Percentiles rank a stretch among this genome's conserved stretches.
These are phyloP conservation scores for Hypomecis atomaria DNA, from an alignment of 2,888 invertebrate species.

Conservation along the genomic window DNA sequence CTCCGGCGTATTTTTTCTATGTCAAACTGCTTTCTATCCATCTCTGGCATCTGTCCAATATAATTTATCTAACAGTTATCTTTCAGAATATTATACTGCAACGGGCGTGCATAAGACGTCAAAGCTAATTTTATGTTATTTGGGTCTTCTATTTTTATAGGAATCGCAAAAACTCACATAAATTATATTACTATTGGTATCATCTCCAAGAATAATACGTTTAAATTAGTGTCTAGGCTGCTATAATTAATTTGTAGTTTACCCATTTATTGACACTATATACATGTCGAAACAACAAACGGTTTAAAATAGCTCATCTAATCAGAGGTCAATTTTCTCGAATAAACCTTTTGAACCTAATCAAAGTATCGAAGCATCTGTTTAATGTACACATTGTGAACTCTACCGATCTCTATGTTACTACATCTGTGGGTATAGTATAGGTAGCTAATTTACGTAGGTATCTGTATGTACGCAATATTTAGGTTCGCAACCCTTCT, in stretches of 20 bases:
- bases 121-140: slow-evolving; percentile 58
- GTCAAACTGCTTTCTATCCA: slow-evolving; percentile 43
- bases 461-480: slow-evolving; percentile 40
- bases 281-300: no score
- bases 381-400: slow-evolving; percentile 51
- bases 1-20: slow-evolving; percentile 42
- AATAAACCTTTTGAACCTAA: slow-evolving; percentile 59
- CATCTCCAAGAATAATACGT: no score
- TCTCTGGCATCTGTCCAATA: slow-evolving; percentile 67
- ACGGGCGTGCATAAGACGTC: slow-evolving; percentile 60
- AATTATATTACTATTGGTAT: background rate
- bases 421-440: background rate
- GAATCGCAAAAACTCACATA: slow-evolving; percentile 2
- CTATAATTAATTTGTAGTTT: no score
- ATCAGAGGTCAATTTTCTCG: slow-evolving; percentile 27
- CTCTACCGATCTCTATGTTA: slow-evolving; percentile 47
- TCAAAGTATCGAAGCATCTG: slow-evolving; percentile 67
- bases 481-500: slow-evolving; percentile 33
- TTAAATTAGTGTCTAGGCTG: no score
- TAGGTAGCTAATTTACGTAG: background rate
- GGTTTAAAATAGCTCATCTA: slow-evolving; percentile 12
- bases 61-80: slow-evolving; percentile 72
- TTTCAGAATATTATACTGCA: slow-evolving; percentile 68
- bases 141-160: slow-evolving; percentile 50
- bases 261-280: no score